Evolutionary conservation across 2,113 vertebrate species (phyloP), one percentile per base, ranked within the genome.

Genomic region (Tricholaema leucomelas): DNA sequence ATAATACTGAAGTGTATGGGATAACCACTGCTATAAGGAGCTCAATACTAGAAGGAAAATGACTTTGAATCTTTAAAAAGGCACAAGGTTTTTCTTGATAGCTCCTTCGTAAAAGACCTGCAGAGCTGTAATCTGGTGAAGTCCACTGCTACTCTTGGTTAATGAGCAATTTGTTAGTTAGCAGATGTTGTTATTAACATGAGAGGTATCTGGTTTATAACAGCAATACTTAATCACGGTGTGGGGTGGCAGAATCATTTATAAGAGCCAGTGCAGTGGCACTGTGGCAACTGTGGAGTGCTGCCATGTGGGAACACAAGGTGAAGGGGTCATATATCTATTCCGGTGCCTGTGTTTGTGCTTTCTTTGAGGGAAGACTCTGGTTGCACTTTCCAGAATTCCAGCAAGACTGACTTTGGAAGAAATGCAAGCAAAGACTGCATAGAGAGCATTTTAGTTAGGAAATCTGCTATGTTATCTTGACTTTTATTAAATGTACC

Each of bases 101-200:
- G 33, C 28, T 64, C 59, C 91, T 96, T 76, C 0, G 5, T 91
- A 92, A 93, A 95, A 95, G 88, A 86, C 93, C 85, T 92, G 63
- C 66, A 92, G 96, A 91, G 90, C 83, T 95, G 88, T 96, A 93
- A 93, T 92, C 93, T 97, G 95, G 88, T 94, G 87, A 87, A 94
- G 95, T 90, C 91, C 95, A 96, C 93, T 89, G 69, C 91, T 97
- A 91, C 76, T 91, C 77, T 87, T 95, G 88, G 95, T 97, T 98
- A 97, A 97, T 92, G 97, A 95, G 91, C 91, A 94, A 81, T 92
- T 93, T 96, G 96, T 97, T 97, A 92, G 94, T 97, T 97, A 96
- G 93, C 97, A 97, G 96, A 94, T 94, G 95, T 92, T 96, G 80
- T 95, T 96, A 95, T 96, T 93, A 92, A 94, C 87, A 80, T 86